A percentile compares a stretch with the other conserved stretches of the same genome.
Conservation (phyloP, 2,797 vertebrate genomes). For the Poecilia gillii region DNA sequence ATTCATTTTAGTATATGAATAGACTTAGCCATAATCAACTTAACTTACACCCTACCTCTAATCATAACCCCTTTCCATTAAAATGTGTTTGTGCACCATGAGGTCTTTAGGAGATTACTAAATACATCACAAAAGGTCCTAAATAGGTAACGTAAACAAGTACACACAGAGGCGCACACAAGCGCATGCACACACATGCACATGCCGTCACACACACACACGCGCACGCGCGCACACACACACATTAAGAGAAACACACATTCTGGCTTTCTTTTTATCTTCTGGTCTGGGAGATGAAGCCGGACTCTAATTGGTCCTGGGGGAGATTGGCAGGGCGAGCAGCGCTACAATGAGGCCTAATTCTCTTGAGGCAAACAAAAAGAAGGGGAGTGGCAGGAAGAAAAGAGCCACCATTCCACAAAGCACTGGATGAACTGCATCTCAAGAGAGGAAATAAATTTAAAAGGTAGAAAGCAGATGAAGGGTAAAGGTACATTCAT, state of each 20-base stretch:
- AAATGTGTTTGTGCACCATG: background rate
- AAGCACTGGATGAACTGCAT: constrained; percentile 75
- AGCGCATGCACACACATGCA: background rate
- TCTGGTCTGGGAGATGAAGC: constrained; percentile 91
- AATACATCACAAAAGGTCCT: background rate
- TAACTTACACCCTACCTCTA: background rate
- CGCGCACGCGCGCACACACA: constrained; percentile 22
- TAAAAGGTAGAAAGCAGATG: constrained; percentile 65
- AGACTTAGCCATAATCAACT: background rate
- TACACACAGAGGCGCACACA: constrained; percentile 16
- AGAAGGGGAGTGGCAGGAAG: constrained; percentile 72
- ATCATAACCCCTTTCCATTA: background rate
- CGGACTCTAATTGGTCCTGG: constrained; percentile 93
- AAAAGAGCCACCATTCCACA: constrained; percentile 77
- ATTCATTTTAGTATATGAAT: background rate
- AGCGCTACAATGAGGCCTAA: constrained; percentile 85
- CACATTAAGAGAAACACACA: constrained; percentile 24
- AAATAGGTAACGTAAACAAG: background rate
- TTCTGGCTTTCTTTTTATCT: constrained; percentile 90
- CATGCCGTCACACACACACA: constrained; percentile 19
- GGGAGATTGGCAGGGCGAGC: constrained; percentile 89
- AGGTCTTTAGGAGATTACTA: background rate
- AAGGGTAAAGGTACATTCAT: constrained; percentile 25
- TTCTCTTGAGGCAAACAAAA: constrained; percentile 90
- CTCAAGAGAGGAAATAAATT: constrained; percentile 45